Evolutionary conservation across 2,888 invertebrate species (phyloP), one percentile per base, ranked within the genome.

Genomic region (Caenorhabditis sp.): DNA sequence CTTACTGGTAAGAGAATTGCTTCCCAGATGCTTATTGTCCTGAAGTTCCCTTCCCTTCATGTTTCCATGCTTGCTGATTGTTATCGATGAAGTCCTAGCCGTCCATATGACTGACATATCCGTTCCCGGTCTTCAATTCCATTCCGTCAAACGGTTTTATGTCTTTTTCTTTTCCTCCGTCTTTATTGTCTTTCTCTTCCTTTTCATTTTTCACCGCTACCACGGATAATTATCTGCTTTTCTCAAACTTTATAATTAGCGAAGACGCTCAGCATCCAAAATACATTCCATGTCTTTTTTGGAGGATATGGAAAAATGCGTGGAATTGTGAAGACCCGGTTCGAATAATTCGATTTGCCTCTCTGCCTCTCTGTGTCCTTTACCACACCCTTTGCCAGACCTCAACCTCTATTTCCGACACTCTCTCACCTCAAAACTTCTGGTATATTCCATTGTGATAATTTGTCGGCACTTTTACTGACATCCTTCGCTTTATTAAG

Each of bases 321-420:
- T 69, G 76, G 76, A 69, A 76, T 76, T 76, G 44, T 59, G 28
- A 19, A 76, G 76, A 76, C 69, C 76, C 68, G 76, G 68, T 76
- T 76, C 59, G 44, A 56, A 64, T 75, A 75, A 75, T 75, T 75
- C 56, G 64, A 75, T 66, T 56, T 66, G 24, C 31, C 28, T 19
- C 44, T 44, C 16, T 44, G 28, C 31, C 70, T 38, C 28, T 22
- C 49, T 31, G 31, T 35, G 64, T 64, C 64, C 47, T 64, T 28
- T 56, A 75, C 75, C 75, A 75, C 75, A 61, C 76, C 76, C 68
- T 59, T 56, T 26, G 1, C 4, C 22, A 24, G 1, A 14, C 35
- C 51, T 68, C 54, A 14, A 16, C 41, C 24, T 31, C 66, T 49
- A 38, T 24, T 6, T 54, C 16, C 38, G 16, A 7, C 28, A 63